Percentiles rank a stretch among this genome's conserved stretches.
Evolutionary conservation across 2,113 vertebrate genomes (phyloP).

Genomic region (Megaleporinus macrocephalus): DNA sequence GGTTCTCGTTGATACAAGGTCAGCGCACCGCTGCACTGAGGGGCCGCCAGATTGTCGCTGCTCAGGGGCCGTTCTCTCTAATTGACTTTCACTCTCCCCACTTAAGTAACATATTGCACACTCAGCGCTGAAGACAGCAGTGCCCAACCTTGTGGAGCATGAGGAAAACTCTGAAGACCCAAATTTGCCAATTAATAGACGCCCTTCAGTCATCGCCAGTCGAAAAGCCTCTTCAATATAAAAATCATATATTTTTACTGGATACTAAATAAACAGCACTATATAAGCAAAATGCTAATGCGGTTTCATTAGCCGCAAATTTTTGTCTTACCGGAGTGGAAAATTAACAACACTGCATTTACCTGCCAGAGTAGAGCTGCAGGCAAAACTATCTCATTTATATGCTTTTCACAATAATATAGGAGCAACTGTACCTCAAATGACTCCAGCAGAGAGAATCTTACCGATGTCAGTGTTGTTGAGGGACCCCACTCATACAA

Average conservation of each 20-base stretch:
- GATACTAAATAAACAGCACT: constrained; percentile 45
- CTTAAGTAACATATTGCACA: constrained; percentile 15
- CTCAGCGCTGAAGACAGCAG: neutral
- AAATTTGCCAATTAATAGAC: constrained; percentile 18
- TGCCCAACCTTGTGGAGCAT: neutral
- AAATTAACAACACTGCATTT: constrained; percentile 48
- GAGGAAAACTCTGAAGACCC: neutral
- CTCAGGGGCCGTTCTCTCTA: neutral
- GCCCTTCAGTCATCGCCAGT: constrained; percentile 25
- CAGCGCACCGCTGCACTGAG: neutral
- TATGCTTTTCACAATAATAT: constrained; percentile 45
- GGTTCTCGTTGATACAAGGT: constrained; percentile 13
- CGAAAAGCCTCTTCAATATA: constrained; percentile 23
- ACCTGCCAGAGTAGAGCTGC: constrained; percentile 34
- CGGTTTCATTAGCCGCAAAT: constrained; percentile 50
- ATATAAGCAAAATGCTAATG: constrained; percentile 44
- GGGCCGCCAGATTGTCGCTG: constrained; percentile 18
- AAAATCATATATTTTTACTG: constrained; percentile 39
- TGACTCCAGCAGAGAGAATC: neutral
- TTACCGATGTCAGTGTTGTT: constrained; percentile 10
- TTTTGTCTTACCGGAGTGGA: constrained; percentile 55
- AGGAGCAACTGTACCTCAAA: neutral
- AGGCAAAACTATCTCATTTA: constrained; percentile 38
- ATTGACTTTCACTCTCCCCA: constrained; percentile 31
- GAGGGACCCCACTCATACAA: no score